These are phyloP conservation scores for Noctilio leporinus DNA, from an alignment of 2,113 vertebrate species.

Conservation along the genomic window DNA sequence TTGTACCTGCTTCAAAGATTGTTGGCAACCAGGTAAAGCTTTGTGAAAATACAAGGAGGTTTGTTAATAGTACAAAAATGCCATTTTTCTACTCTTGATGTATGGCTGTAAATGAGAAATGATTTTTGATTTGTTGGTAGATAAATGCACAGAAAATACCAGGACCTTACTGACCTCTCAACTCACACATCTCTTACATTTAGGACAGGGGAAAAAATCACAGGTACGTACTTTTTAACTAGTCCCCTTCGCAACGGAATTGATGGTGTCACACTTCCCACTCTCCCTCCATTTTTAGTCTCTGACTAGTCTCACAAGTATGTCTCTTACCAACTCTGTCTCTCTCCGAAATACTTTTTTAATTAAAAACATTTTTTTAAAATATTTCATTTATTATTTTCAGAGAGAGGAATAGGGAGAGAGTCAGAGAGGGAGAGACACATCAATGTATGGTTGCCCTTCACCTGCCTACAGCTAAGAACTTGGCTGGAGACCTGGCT, in stretches of 20 bases:
- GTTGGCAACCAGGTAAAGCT: slow-evolving; percentile 13
- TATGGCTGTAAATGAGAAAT: neutral
- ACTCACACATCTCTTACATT: neutral
- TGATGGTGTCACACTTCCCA: neutral
- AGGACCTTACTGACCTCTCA: slow-evolving; percentile 13
- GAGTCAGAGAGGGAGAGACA: too few species aligned
- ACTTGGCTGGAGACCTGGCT: too few species aligned
- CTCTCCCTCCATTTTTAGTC: neutral
- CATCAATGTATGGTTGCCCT: too few species aligned
- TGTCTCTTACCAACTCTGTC: neutral
- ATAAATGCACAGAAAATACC: slow-evolving; percentile 16
- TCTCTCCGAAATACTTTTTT: neutral
- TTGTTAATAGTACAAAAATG: slow-evolving; percentile 41
- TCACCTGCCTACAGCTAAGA: too few species aligned
- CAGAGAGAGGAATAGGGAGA: too few species aligned
- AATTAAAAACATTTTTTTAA: too few species aligned
- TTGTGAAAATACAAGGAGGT: slow-evolving; percentile 19
- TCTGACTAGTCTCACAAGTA: neutral
- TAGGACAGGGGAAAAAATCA: neutral
- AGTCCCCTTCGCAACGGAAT: neutral
- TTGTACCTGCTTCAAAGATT: slow-evolving; percentile 54
- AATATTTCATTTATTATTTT: too few species aligned
- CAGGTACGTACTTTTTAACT: neutral
- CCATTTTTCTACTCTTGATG: slow-evolving; percentile 25
- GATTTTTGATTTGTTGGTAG: slow-evolving; percentile 42